Evolutionary conservation across 2,888 invertebrate genomes (phyloP), one percentile per base, ranked within the genome.

Genomic region (Tanytarsus gracilentus): DNA sequence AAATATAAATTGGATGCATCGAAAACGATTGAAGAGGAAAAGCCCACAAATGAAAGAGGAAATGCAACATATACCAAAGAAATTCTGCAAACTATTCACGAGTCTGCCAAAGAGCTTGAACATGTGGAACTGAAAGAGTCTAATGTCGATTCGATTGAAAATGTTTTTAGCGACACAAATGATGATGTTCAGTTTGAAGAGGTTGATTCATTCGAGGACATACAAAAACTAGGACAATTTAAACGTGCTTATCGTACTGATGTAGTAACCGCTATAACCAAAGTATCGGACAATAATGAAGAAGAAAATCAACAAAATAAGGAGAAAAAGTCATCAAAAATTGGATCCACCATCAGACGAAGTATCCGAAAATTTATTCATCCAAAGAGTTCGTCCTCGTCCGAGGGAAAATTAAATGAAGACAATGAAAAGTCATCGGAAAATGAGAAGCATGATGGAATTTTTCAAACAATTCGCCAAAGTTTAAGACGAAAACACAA

Each of bases 351-450:
- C 25, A 69, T 74, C 65, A 68, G 74, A 3, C 71, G 70, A 60
- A 74, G 73, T 27, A 68, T 74, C 59, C 66, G 73, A 2, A 69
- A 68, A 49, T 63, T 73, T 0, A 70, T 73, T 59, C 68, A 70
- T 65, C 65, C 69, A 23, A 65, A 63, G 48, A 64, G 64, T 44
- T 9, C 40, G 21, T 48, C 62, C n/a, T n/a, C n/a, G n/a, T n/a
- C n/a, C n/a, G n/a, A n/a, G n/a, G n/a, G n/a, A n/a, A n/a, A n/a
- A 3, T 44, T 23, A 23, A 44, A 44, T 3, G 44, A 60, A 1
- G 59, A 62, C 2, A 61, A 36, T 14, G 23, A 58, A 8, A 36
- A 58, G 4, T 29, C 27, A 23, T 26, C 56, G 4, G 58, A 58
- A n/a, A 39, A 14, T 14, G 55, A 55, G n/a, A 36, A 44, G 21